Percentiles rank a stretch among this genome's conserved stretches.
Conservation (phyloP, 2,888 invertebrate genomes). For the Amphipyra tragopoginis region DNA sequence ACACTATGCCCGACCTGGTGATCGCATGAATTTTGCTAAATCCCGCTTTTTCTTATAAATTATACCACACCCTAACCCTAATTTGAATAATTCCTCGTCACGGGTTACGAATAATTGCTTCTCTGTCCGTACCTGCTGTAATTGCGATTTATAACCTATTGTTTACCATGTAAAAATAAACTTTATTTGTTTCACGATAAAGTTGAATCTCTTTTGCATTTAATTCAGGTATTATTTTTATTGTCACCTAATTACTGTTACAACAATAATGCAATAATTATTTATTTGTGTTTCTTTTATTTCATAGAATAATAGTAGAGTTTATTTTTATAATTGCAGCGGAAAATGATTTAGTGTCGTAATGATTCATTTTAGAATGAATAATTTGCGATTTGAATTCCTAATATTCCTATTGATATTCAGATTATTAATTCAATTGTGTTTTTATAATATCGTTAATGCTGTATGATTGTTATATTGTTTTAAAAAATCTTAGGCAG, state of each 20-base stretch:
- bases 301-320: conserved; percentile 16
- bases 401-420: background rate
- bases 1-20: too few relatives aligned
- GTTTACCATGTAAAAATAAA: conserved; percentile 36
- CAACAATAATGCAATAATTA: conserved; percentile 15
- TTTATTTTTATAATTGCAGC: conserved; percentile 28
- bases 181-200: conserved; percentile 14
- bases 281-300: conserved; percentile 12
- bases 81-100: conserved; percentile 76
- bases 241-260: conserved; percentile 32
- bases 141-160: conserved; percentile 73
- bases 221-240: conserved; percentile 11
- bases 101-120: conserved; percentile 71
- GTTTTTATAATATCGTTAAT: too few relatives aligned
- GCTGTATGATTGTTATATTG: too few relatives aligned
- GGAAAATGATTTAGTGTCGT: conserved; percentile 42
- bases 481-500: too few relatives aligned
- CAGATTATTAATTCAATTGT: background rate
- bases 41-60: conserved; percentile 18
- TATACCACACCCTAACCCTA: conserved; percentile 44
- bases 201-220: conserved; percentile 17
- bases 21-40: too few relatives aligned
- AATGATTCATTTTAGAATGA: conserved; percentile 34
- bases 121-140: conserved; percentile 68
- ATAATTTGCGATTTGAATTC: background rate